These are phyloP conservation scores for Melanotaenia duboulayi DNA, from an alignment of 2,113 vertebrate species.

Conservation along the genomic window DNA sequence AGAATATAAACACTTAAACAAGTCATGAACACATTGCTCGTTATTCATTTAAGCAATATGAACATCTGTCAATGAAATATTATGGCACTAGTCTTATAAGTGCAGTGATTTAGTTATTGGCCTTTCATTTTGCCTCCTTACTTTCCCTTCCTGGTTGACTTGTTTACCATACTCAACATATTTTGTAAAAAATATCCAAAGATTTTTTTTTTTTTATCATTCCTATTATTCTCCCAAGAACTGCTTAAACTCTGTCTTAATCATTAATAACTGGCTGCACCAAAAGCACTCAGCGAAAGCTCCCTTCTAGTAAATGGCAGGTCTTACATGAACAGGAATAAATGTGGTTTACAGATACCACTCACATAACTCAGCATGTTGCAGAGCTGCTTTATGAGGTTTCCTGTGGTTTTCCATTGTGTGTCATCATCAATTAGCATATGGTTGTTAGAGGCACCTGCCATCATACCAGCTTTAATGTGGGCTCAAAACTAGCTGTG, in stretches of 20 bases:
- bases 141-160: background rate
- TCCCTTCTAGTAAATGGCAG: background rate
- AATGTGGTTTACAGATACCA: background rate
- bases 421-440: slow-evolving; percentile 49
- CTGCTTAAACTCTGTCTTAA: background rate
- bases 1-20: slow-evolving; percentile 25
- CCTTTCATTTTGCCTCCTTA: background rate
- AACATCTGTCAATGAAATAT: background rate
- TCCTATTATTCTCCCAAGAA: background rate
- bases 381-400: slow-evolving; percentile 12
- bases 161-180: too few species aligned
- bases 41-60: background rate
- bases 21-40: background rate
- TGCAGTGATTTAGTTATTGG: background rate
- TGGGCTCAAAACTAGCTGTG: slow-evolving; percentile 22
- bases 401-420: slow-evolving; percentile 32
- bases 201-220: background rate
- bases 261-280: background rate
- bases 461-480: slow-evolving; percentile 34
- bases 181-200: background rate
- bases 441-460: slow-evolving; percentile 40
- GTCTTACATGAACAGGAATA: slow-evolving; percentile 5
- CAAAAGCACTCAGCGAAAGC: too few species aligned
- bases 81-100: background rate
- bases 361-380: slow-evolving; percentile 17